Percentiles rank a stretch among this genome's conserved stretches.
phyloP scores from a whole-genome alignment of 2,113 vertebrate species.

The Dendrocopos noguchii region DNA sequence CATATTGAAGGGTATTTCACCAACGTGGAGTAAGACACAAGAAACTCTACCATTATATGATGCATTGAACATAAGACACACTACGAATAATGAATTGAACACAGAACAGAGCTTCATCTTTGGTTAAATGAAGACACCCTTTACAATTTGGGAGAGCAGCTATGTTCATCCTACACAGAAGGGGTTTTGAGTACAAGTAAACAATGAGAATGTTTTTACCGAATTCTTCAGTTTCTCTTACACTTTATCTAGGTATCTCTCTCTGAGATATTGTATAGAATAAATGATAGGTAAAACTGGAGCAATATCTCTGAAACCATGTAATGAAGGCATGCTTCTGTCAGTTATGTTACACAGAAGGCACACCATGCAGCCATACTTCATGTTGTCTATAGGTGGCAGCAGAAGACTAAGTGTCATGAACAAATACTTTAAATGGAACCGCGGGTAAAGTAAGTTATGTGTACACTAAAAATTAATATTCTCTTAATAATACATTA shows the following conservation, averaged over 20 bases:
- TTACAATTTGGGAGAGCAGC: background rate
- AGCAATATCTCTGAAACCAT: background rate
- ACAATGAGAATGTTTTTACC: background rate
- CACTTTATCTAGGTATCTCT: rapidly evolving
- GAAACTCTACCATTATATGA: background rate
- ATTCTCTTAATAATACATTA: constrained; percentile 70
- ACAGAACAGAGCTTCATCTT: background rate
- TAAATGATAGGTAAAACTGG: background rate
- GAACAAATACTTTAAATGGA: background rate
- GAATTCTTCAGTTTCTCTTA: background rate
- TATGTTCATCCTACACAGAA: background rate
- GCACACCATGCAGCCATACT: background rate
- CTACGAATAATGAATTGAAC: background rate
- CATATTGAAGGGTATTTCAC: background rate
- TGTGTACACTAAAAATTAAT: constrained; percentile 46
- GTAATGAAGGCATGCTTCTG: background rate
- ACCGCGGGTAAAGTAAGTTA: constrained; percentile 58
- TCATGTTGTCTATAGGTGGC: constrained; percentile 67
- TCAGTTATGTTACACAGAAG: background rate
- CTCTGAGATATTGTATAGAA: background rate
- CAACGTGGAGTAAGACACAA: background rate
- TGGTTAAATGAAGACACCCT: background rate
- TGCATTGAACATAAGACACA: background rate
- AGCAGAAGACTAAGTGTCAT: constrained; percentile 60
- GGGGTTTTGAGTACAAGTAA: background rate